phyloP scores from a whole-genome alignment of 2,797 vertebrate species.

The Geotrypetes seraphini region DNA sequence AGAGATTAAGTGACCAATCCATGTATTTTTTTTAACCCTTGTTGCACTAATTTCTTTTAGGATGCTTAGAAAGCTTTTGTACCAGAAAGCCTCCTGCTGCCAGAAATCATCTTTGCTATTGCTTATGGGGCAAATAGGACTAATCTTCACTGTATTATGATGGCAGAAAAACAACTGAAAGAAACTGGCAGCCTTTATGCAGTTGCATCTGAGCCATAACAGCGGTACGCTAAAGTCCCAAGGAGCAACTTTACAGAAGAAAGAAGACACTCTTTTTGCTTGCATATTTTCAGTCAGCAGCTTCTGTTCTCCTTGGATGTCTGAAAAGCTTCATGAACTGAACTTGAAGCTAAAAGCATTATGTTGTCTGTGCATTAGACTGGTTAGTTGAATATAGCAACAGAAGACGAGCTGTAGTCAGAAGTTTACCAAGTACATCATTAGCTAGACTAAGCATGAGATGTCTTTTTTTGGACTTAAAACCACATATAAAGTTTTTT shows the following conservation, averaged over 20 bases:
- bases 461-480: neutral
- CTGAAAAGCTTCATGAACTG: neutral
- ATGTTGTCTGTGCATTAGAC: neutral
- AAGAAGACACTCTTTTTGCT: constrained; percentile 1
- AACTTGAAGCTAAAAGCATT: neutral
- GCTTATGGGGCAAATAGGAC: constrained; percentile 4
- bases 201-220: constrained; percentile 23
- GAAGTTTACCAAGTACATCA: constrained; percentile 5
- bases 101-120: neutral
- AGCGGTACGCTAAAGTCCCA: constrained; percentile 22
- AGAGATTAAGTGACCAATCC: no score
- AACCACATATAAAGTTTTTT: constrained; percentile 13
- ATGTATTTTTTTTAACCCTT: neutral
- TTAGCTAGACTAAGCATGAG: constrained; percentile 17
- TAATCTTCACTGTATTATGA: constrained; percentile 3
- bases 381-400: neutral
- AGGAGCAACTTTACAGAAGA: constrained; percentile 6
- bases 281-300: neutral
- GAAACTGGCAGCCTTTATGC: constrained; percentile 12
- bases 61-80: constrained; percentile 8
- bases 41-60: constrained; percentile 24
- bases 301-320: neutral
- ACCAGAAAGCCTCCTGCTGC: neutral
- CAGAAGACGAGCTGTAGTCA: constrained; percentile 4
- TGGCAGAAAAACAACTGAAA: constrained; percentile 27